Evolutionary conservation across 2,797 vertebrate genomes (phyloP), one percentile per base, ranked within the genome.

Genomic region (Tenualosa ilisha): DNA sequence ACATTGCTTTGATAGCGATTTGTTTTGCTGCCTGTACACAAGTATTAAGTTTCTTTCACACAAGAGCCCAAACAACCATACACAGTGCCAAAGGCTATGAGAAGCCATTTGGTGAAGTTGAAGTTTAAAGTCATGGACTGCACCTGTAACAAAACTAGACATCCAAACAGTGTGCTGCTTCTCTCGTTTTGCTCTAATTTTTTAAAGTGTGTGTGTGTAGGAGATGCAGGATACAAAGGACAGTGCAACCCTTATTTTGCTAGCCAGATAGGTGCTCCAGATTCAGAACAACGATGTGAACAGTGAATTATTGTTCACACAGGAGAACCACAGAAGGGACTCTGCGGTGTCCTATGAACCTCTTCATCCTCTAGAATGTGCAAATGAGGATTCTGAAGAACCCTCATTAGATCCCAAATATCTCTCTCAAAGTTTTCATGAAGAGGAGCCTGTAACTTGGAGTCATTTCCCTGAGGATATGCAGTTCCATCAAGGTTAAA

Each of bases 361-460:
- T 59, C 2, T 88, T 75, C 90, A 91, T 51, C 86, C 87, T 15
- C 88, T 89, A 37, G 82, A 86, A 81, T 89, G 85, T 86, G 82
- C 81, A 56, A 92, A 87, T 15, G 88, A 94, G 26, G 88, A 93
- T 90, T 85, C 81, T 11, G 92, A 89, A 1, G 91, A 91, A 68
- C 83, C 91, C 85, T 94, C 95, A 83, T 93, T 97, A 85, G 92
- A 96, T 86, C 88, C 96, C 63, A 91, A 93, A 82, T 96, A 97
- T 86, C 94, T 96, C 87, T 96, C 96, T 86, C 96, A 97, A 91
- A 91, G 93, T 85, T 91, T 92, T 89, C 88, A 90, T 22, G 91
- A 91, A 86, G 93, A 93, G 68, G 93, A 94, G 49, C 90, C 89
- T 68, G 94, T 94, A 49, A 84, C 85, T 3, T 95, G 95, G 95